phyloP scores from a whole-genome alignment of 2,113 vertebrate species.

The Rhynchomys soricoides region DNA sequence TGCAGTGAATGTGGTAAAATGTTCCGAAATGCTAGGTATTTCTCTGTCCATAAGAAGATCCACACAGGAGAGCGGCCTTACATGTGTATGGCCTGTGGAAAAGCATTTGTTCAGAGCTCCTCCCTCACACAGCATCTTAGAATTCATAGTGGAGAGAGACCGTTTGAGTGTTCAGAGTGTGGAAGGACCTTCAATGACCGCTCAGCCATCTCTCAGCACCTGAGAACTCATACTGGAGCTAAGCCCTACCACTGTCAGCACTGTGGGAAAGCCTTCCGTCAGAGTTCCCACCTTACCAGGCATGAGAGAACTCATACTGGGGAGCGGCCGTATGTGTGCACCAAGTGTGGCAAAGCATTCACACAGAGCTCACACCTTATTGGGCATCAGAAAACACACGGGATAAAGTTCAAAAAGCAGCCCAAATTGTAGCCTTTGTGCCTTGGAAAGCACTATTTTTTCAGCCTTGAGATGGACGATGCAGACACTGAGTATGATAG shows the following conservation, averaged over 20 bases:
- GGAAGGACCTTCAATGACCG: conserved; percentile 79
- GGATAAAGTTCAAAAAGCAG: background rate
- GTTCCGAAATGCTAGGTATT: conserved; percentile 75
- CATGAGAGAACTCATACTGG: conserved; percentile 78
- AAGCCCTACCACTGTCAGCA: conserved; percentile 70
- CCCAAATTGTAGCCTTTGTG: background rate
- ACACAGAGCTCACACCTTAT: conserved; percentile 77
- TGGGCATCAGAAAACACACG: conserved; percentile 74
- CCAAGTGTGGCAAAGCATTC: conserved; percentile 77
- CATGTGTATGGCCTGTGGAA: conserved; percentile 75
- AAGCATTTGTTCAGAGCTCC: conserved; percentile 78
- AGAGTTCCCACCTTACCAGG: conserved; percentile 76
- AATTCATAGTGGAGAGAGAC: conserved; percentile 77
- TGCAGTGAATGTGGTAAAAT: conserved; percentile 78
- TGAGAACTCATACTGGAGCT: conserved; percentile 75
- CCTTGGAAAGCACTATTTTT: rapidly evolving
- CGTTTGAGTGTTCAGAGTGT: conserved; percentile 73
- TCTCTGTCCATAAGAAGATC: conserved; percentile 81
- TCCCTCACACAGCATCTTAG: conserved; percentile 76
- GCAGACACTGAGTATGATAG: background rate
- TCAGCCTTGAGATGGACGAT: rapidly evolving
- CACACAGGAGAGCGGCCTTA: conserved; percentile 80
- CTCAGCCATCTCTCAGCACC: conserved; percentile 75
- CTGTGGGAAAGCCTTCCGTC: conserved; percentile 77
- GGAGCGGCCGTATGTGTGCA: conserved; percentile 74